phyloP scores from a whole-genome alignment of 2,797 vertebrate genomes.

The Sebastes flavidus region DNA sequence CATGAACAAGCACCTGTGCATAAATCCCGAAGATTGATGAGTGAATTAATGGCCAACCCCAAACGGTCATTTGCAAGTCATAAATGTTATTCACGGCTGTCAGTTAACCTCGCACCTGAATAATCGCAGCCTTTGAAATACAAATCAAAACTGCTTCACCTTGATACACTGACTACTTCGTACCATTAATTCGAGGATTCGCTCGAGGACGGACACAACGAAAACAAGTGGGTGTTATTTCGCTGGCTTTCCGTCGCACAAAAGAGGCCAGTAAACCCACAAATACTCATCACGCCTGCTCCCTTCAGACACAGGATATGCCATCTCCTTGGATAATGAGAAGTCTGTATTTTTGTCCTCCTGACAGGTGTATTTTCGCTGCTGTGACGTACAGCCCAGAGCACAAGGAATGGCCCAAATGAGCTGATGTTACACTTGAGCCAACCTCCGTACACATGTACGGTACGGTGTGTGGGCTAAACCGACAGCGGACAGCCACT shows the following conservation, averaged over 20 bases:
- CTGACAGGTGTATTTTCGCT: slow-evolving; percentile 43
- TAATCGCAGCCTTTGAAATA: slow-evolving; percentile 78
- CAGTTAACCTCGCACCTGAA: slow-evolving; percentile 78
- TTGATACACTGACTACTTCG: slow-evolving; percentile 63
- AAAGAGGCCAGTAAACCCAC: slow-evolving; percentile 41
- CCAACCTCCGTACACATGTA: slow-evolving; percentile 1
- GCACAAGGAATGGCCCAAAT: slow-evolving; percentile 33
- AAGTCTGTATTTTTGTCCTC: slow-evolving; percentile 45
- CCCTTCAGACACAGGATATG: slow-evolving; percentile 32
- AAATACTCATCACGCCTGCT: slow-evolving; percentile 39
- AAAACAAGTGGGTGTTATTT: slow-evolving; percentile 53
- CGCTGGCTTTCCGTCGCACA: slow-evolving; percentile 22
- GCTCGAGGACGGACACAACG: slow-evolving; percentile 33
- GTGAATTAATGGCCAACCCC: slow-evolving; percentile 73
- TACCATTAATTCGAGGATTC: slow-evolving; percentile 56
- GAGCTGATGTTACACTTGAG: slow-evolving; percentile 30
- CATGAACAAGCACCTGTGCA: slow-evolving; percentile 82
- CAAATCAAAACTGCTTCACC: slow-evolving; percentile 76
- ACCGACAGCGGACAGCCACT: slow-evolving; percentile 1
- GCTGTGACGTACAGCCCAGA: slow-evolving; percentile 31
- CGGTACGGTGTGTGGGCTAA: slow-evolving; percentile 10
- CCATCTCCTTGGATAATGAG: slow-evolving; percentile 53
- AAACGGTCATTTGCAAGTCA: slow-evolving; percentile 82
- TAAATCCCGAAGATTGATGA: slow-evolving; percentile 80
- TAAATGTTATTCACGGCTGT: slow-evolving; percentile 77